Evolutionary conservation across 2,888 invertebrate genomes (phyloP).

Genomic region (Neoitamus cyanurus): DNA sequence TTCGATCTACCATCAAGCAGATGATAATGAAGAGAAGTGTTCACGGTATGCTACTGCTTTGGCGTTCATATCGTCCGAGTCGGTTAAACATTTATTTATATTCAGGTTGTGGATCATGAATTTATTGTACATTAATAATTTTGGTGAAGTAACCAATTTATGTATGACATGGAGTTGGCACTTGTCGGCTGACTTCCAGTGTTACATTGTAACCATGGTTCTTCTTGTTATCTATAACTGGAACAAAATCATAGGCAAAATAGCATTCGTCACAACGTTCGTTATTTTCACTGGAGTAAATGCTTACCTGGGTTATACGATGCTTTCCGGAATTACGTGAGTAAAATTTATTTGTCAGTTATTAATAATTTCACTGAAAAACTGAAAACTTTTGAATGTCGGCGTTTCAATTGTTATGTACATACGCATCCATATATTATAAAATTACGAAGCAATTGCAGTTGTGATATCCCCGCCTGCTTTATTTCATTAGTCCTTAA

Average conservation of each 20-base stretch:
- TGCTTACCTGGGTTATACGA: slow-evolving; percentile 63
- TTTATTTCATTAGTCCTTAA: too few relatives aligned
- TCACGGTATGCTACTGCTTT: slow-evolving; percentile 56
- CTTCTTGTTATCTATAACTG: slow-evolving; percentile 1
- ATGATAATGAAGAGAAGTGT: slow-evolving; percentile 61
- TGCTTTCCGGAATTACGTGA: slow-evolving; percentile 67
- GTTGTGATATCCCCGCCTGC: too few relatives aligned
- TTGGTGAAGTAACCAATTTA: slow-evolving; percentile 43
- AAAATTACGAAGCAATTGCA: too few relatives aligned
- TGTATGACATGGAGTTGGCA: slow-evolving; percentile 54
- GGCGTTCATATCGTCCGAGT: neutral
- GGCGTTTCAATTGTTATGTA: too few relatives aligned
- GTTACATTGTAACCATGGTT: slow-evolving; percentile 49
- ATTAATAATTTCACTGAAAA: too few relatives aligned
- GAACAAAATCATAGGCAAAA: slow-evolving; percentile 61
- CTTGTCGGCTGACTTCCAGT: slow-evolving; percentile 54
- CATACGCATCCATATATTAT: too few relatives aligned
- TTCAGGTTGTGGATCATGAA: slow-evolving; percentile 69
- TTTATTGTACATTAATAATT: slow-evolving; percentile 63
- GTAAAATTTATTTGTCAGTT: slow-evolving; percentile 56
- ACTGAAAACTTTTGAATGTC: too few relatives aligned
- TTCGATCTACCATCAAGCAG: neutral
- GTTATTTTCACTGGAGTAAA: slow-evolving; percentile 58
- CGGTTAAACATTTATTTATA: neutral
- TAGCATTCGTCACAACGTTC: slow-evolving; percentile 58